Percentiles rank a stretch among this genome's conserved stretches.
Evolutionary conservation across 2,797 vertebrate genomes (phyloP).

Genomic region (Cirrhinus mrigala): DNA sequence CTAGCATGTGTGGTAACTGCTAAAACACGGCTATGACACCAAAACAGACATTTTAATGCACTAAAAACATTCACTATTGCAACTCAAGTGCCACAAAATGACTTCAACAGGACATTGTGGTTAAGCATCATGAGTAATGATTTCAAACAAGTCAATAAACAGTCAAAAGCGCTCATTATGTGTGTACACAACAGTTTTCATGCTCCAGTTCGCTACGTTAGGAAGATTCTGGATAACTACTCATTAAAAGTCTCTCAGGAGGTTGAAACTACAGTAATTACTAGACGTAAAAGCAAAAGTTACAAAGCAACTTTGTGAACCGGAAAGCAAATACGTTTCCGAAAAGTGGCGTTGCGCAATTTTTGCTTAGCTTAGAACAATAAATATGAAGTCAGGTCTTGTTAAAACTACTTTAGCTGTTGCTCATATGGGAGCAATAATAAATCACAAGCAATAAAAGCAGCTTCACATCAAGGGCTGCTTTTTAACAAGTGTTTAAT

Average conservation of each 20-base stretch:
- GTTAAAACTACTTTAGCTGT: not conserved
- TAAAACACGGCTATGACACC: not conserved
- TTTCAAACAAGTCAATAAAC: not conserved
- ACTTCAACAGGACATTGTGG: not conserved
- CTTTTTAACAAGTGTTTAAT: slow-evolving; percentile 65
- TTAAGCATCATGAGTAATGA: not conserved
- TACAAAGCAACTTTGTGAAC: not conserved
- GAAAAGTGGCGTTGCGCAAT: not conserved
- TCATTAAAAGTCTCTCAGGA: slow-evolving; percentile 39
- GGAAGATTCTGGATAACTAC: slow-evolving; percentile 11
- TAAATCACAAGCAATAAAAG: slow-evolving; percentile 16
- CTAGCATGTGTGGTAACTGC: not conserved
- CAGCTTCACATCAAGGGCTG: not conserved
- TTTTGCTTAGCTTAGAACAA: not conserved
- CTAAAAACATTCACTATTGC: not conserved
- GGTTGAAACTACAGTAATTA: not conserved
- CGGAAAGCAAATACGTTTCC: not conserved
- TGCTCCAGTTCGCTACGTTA: slow-evolving; percentile 55
- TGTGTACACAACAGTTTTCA: slow-evolving; percentile 25
- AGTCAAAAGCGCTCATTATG: not conserved
- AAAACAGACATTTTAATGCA: not conserved
- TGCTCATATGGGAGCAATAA: slow-evolving; percentile 15
- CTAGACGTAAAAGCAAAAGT: not conserved
- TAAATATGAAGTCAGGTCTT: not conserved
- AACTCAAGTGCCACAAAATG: not conserved